Conservation (phyloP, 2,797 vertebrate species). For the Anableps anableps region DNA sequence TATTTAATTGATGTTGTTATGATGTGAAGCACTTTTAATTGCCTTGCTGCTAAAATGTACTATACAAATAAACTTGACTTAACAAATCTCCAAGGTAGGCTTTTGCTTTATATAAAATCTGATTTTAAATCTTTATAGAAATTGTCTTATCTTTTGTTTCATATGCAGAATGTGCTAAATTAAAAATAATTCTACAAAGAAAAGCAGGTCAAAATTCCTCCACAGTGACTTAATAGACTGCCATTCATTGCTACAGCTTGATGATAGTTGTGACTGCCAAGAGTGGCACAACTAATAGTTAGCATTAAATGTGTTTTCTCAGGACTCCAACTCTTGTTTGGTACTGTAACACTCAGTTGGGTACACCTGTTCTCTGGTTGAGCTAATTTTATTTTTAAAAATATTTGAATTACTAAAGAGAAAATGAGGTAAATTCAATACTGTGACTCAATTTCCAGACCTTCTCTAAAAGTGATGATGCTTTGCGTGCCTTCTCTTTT, state of each 20-base stretch:
- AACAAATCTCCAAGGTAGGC: neutral
- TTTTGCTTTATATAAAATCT: neutral
- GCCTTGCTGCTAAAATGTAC: no score
- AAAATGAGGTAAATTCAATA: conserved; percentile 30
- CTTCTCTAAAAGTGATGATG: conserved; percentile 16
- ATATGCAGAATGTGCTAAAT: neutral
- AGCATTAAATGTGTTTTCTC: neutral
- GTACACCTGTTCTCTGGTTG: conserved; percentile 13
- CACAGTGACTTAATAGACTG: neutral
- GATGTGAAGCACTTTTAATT: no score
- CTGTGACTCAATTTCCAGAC: conserved; percentile 2
- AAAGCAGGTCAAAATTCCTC: neutral
- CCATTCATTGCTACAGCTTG: neutral
- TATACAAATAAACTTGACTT: neutral
- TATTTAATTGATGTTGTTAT: no score
- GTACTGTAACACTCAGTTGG: neutral
- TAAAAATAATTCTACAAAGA: neutral
- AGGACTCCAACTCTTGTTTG: neutral
- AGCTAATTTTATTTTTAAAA: conserved; percentile 11
- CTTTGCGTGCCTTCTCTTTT: conserved; percentile 27
- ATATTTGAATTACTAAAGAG: conserved; percentile 25
- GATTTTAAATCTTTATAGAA: neutral
- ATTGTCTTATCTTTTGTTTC: neutral
- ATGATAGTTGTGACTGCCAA: neutral
- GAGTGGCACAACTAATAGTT: neutral